A percentile compares a stretch with the other conserved stretches of the same genome.
These are phyloP conservation scores for Delphinapterus leucas DNA, from an alignment of 2,113 vertebrate genomes.

Conservation along the genomic window DNA sequence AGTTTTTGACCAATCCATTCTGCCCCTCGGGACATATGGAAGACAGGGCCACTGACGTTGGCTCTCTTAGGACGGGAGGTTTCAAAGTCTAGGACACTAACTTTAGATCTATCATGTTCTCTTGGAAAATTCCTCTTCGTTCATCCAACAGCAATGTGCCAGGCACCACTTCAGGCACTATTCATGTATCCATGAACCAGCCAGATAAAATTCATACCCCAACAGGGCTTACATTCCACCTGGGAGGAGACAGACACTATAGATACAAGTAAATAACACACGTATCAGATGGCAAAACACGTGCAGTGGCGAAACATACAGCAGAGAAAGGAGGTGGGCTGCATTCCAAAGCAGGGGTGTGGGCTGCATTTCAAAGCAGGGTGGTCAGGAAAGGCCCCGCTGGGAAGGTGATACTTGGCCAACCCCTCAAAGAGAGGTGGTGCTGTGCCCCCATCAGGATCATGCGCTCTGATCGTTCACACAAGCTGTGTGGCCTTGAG, in stretches of 20 bases:
- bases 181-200: background rate
- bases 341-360: background rate
- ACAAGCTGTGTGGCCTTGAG: background rate
- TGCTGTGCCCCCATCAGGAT: background rate
- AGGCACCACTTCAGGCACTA: background rate
- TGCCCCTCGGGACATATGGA: background rate
- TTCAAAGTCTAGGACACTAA: background rate
- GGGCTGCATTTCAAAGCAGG: background rate
- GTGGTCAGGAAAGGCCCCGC: background rate
- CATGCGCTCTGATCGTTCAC: rapidly evolving
- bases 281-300: background rate
- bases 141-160: background rate
- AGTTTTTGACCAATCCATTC: background rate
- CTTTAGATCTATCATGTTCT: background rate
- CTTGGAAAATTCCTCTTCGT: background rate
- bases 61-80: background rate
- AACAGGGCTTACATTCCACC: background rate
- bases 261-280: background rate
- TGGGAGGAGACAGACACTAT: background rate
- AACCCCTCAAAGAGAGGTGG: background rate
- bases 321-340: background rate
- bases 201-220: background rate
- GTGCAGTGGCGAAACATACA: background rate
- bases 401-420: background rate
- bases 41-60: background rate